Evolutionary conservation across 1,140 invertebrate species (phyloP), one percentile per base, ranked within the genome.

Genomic region (Leptopilina clavipes): DNA sequence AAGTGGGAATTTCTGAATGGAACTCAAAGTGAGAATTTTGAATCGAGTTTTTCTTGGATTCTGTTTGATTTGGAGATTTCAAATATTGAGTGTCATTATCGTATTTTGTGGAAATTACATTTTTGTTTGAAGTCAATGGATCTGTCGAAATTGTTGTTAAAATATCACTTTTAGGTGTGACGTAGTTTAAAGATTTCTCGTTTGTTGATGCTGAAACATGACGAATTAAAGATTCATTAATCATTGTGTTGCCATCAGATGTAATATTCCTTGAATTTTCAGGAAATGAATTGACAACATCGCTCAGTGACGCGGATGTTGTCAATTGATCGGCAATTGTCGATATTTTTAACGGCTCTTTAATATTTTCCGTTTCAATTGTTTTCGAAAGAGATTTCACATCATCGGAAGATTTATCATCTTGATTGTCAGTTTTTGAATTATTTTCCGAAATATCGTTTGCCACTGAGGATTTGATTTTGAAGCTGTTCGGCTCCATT

Each of bases 401-500:
- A 19, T 79, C 52, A 71, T 54, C 14, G 43, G 52, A 59, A 14
- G 74, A 40, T 43, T 77, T 71, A 44, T 74, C 76, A 45, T 74
- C 76, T 45, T 31, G 19, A 65, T 0, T 48, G 65, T 70, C 10
- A 19, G 56, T 72, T 40, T 73, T 0, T 40, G 59, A 72, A 12
- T 31, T 18, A 59, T 52, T 65, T 70, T 80, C 76, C n/a, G 75
- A 8, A 74, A 45, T 52, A n/a, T 17, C 72, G 3, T 76, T 73
- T 19, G 25, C 73, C 18, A n/a, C 5, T 11, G 80, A 80, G 14
- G 80, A 83, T 73, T 90, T 90, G 3, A 90, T 83, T 71, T 90
- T 91, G 44, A 91, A 91, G 76, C 86, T 92, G 18, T 92, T 91
- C 1, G 91, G 90, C 59, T 93, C 92, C 72, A 93, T 92, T 3